These are phyloP conservation scores for Siphamia tubifer DNA, from an alignment of 2,113 vertebrate species.

Conservation along the genomic window DNA sequence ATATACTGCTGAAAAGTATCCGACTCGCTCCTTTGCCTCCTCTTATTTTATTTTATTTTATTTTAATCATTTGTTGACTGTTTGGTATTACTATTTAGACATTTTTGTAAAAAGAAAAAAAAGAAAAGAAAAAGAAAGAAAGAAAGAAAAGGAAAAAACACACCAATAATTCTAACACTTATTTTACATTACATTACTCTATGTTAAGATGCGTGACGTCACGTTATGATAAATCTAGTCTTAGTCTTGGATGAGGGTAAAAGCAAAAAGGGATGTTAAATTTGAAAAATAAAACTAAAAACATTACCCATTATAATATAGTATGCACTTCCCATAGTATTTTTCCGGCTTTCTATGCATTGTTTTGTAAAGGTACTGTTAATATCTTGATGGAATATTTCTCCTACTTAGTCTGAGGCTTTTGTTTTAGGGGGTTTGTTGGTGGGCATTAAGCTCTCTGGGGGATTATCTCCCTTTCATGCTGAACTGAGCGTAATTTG, in stretches of 20 bases:
- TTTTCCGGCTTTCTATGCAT: neutral
- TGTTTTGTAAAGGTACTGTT: neutral
- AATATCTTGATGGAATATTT: slow-evolving; percentile 3
- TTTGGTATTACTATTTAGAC: too few species aligned
- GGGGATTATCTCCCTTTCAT: slow-evolving; percentile 46
- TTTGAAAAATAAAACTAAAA: too few species aligned
- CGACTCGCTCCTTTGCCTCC: neutral
- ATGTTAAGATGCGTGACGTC: too few species aligned
- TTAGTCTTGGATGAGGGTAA: too few species aligned
- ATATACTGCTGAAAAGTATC: neutral
- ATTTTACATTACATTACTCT: too few species aligned
- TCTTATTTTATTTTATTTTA: neutral
- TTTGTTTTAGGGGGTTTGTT: slow-evolving; percentile 35
- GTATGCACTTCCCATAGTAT: neutral
- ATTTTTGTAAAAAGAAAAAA: too few species aligned
- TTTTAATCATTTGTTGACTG: neutral
- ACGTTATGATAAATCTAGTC: too few species aligned
- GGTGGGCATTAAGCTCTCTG: slow-evolving; percentile 43
- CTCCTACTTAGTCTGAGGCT: slow-evolving; percentile 36
- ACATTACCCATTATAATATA: neutral
- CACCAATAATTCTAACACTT: too few species aligned
- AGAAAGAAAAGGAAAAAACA: too few species aligned
- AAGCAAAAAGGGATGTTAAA: too few species aligned
- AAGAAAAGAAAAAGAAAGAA: too few species aligned
- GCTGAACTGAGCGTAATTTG: slow-evolving; percentile 5